Conservation (phyloP, 2,797 vertebrate genomes). For the Falco cherrug region DNA sequence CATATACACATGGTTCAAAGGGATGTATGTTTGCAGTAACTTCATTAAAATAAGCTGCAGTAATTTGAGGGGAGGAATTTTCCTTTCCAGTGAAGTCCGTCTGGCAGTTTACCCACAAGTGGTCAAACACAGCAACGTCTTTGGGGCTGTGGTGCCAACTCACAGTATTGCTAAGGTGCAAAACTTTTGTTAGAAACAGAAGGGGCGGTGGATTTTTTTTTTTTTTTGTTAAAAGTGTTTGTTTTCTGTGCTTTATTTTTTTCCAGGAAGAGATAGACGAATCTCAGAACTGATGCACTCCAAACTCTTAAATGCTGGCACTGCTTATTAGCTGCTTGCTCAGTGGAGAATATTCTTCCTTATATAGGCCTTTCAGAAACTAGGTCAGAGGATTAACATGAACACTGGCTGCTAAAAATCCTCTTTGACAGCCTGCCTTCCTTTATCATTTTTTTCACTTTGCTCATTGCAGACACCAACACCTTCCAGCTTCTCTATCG, state of each 20-base stretch:
- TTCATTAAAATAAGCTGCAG: not conserved
- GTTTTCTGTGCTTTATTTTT: slow-evolving; percentile 27
- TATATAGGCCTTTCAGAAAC: slow-evolving; percentile 67
- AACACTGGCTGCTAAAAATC: slow-evolving; percentile 46
- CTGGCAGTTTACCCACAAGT: not conserved
- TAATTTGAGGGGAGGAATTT: not conserved
- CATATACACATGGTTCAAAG: not conserved
- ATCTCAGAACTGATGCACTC: slow-evolving; percentile 50
- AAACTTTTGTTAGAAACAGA: not conserved
- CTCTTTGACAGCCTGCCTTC: slow-evolving; percentile 52
- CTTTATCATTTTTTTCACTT: slow-evolving; percentile 38
- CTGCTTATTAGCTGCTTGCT: slow-evolving; percentile 58
- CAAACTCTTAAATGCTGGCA: slow-evolving; percentile 57
- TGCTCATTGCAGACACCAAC: not conserved
- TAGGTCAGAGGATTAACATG: slow-evolving; percentile 65
- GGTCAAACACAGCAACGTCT: not conserved
- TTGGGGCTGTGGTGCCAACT: not conserved
- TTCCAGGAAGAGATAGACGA: slow-evolving; percentile 63
- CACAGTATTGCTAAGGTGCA: not conserved
- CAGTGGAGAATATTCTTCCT: slow-evolving; percentile 64
- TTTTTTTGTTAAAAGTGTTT: not conserved
- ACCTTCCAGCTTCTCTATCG: not conserved
- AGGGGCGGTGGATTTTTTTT: not conserved
- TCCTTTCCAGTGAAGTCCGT: not conserved
- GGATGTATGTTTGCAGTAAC: not conserved